phyloP scores from a whole-genome alignment of 2,113 vertebrate species.

The Nibea albiflora region DNA sequence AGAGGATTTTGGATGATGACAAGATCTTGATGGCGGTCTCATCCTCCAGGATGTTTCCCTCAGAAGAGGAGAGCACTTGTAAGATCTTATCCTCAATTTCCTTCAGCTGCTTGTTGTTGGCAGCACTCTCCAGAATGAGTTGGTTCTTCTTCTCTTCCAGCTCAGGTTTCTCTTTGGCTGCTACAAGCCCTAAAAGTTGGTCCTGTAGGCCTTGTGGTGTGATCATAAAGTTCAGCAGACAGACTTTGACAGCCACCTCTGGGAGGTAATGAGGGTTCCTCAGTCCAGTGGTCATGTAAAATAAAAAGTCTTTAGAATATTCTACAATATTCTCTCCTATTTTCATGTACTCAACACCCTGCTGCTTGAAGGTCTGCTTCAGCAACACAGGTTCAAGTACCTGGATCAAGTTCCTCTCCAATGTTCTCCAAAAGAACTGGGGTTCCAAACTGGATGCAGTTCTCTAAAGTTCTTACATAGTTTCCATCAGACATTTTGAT shows the following conservation, averaged over 20 bases:
- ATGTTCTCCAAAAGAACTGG: conserved; percentile 92
- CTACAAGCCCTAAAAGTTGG: conserved; percentile 93
- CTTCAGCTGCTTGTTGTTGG: conserved; percentile 92
- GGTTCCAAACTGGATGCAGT: conserved; percentile 90
- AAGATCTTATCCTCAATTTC: conserved; percentile 95
- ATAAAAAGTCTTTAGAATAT: conserved; percentile 89
- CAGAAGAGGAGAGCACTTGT: conserved; percentile 88
- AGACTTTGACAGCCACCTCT: conserved; percentile 94
- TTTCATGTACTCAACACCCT: conserved; percentile 92
- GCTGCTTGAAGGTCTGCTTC: conserved; percentile 93
- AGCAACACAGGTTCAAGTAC: conserved; percentile 91
- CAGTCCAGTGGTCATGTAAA: conserved; percentile 94
- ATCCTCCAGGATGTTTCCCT: conserved; percentile 95
- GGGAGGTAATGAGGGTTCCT: conserved; percentile 95
- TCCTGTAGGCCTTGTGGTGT: conserved; percentile 94
- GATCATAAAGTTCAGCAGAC: conserved; percentile 96
- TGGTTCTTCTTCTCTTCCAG: conserved; percentile 94
- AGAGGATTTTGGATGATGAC: conserved; percentile 91
- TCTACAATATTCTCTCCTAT: conserved; percentile 94
- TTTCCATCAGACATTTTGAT: conserved; percentile 90
- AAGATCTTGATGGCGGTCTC: conserved; percentile 91
- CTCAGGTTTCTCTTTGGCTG: conserved; percentile 93
- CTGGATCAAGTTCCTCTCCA: conserved; percentile 92
- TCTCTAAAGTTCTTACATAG: conserved; percentile 90
- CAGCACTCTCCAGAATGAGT: conserved; percentile 91